phyloP scores from a whole-genome alignment of 2,113 vertebrate genomes.

The Haplotaxodon microlepis region DNA sequence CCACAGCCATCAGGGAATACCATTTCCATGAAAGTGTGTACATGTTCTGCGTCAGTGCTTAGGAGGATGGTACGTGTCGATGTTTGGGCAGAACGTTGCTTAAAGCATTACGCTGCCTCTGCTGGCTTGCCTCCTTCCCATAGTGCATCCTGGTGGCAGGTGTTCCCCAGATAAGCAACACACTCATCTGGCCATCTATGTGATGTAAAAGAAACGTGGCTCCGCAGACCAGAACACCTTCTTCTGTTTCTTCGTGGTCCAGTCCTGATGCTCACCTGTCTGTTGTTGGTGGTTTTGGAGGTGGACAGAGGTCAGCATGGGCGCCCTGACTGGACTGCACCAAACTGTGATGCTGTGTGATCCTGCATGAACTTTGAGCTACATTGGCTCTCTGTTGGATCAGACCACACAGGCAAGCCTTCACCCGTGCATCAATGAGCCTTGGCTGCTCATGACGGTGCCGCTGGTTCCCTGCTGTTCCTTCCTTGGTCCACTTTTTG shows the following conservation, averaged over 20 bases:
- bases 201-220: neutral
- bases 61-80: neutral
- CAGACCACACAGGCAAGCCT: neutral
- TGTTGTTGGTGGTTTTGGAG: rapidly evolving
- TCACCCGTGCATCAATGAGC: neutral
- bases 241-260: neutral
- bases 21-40: rapidly evolving
- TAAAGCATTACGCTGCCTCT: neutral
- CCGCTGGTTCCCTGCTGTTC: neutral
- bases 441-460: neutral
- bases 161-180: neutral
- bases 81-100: neutral
- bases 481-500: neutral
- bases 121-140: rapidly evolving
- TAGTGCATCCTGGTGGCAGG: rapidly evolving
- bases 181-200: neutral
- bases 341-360: neutral
- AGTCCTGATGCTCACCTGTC: rapidly evolving
- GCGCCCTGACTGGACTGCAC: rapidly evolving
- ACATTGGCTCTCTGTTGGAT: neutral
- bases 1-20: rapidly evolving
- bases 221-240: neutral
- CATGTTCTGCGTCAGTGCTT: neutral
- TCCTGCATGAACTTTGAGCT: neutral
- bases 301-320: neutral